A percentile compares a stretch with the other conserved stretches of the same genome.
Conservation (phyloP, 2,888 invertebrate genomes). For the Actias luna region DNA sequence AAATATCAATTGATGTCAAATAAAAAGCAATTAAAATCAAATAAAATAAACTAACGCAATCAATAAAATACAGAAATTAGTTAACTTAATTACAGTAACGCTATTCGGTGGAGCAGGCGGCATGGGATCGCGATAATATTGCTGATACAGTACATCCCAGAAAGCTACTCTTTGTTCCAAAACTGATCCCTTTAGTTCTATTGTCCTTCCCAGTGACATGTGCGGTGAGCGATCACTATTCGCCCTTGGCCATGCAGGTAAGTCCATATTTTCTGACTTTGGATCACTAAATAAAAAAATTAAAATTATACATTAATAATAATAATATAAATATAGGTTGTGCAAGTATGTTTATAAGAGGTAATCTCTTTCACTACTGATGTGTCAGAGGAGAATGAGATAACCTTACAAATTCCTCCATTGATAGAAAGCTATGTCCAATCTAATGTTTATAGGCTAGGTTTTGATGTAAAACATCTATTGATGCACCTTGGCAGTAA, state of each 20-base stretch:
- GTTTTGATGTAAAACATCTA: too few relatives aligned
- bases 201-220: conserved; percentile 38
- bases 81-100: neutral
- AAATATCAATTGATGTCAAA: too few relatives aligned
- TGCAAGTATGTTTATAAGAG: too few relatives aligned
- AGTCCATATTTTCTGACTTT: conserved; percentile 31
- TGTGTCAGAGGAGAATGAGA: too few relatives aligned
- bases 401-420: too few relatives aligned
- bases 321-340: too few relatives aligned
- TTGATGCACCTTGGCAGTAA: too few relatives aligned
- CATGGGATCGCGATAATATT: conserved; percentile 38
- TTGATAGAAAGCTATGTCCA: too few relatives aligned
- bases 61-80: neutral
- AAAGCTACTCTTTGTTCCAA: conserved; percentile 35
- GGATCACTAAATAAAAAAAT: conserved; percentile 40
- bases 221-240: conserved; percentile 33
- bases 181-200: conserved; percentile 34
- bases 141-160: conserved; percentile 49
- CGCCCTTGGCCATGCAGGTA: conserved; percentile 43
- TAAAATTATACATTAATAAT: too few relatives aligned
- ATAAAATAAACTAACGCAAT: neutral
- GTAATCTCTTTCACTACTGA: too few relatives aligned
- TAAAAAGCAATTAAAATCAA: neutral
- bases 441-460: too few relatives aligned
- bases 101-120: conserved; percentile 30